Evolutionary conservation across 1,140 invertebrate species (phyloP).

Genomic region (Wiebesia pumilae): DNA sequence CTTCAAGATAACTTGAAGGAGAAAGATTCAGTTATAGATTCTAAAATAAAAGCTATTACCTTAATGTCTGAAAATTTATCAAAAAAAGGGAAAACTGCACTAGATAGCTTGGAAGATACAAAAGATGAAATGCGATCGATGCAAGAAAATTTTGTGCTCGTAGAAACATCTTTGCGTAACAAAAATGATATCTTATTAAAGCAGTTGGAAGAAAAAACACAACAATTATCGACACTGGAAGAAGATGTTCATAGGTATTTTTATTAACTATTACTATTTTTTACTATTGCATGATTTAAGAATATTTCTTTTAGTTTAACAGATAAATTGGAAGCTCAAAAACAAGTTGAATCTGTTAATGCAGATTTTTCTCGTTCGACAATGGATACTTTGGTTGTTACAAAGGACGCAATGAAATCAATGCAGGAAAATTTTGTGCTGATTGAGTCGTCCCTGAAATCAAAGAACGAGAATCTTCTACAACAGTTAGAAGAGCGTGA

Average conservation of each 20-base stretch:
- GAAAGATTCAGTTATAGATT: slow-evolving; percentile 90
- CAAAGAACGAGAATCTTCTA: slow-evolving; percentile 68
- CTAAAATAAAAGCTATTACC: slow-evolving; percentile 87
- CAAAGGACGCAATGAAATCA: slow-evolving; percentile 77
- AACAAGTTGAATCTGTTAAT: slow-evolving; percentile 62
- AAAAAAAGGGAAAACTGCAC: slow-evolving; percentile 82
- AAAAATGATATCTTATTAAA: slow-evolving; percentile 77
- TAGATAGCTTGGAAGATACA: slow-evolving; percentile 85
- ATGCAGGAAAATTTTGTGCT: slow-evolving; percentile 78
- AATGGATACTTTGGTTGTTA: slow-evolving; percentile 75
- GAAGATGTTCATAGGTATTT: slow-evolving; percentile 64
- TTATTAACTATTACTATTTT: not conserved
- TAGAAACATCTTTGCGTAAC: slow-evolving; percentile 83
- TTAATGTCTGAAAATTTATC: slow-evolving; percentile 85
- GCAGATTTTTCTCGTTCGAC: slow-evolving; percentile 68
- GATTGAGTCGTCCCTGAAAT: slow-evolving; percentile 72
- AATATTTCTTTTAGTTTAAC: slow-evolving; percentile 61
- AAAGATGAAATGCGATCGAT: slow-evolving; percentile 87
- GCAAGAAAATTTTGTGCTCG: slow-evolving; percentile 84
- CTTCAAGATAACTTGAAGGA: slow-evolving; percentile 87
- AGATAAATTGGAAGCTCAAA: slow-evolving; percentile 62
- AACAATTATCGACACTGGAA: slow-evolving; percentile 73
- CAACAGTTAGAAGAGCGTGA: slow-evolving; percentile 69
- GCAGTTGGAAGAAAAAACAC: slow-evolving; percentile 77
- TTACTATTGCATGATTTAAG: not conserved